Base-by-base conservation (phyloP, 2,113 vertebrate species). In the Coptodon bakossiorum region DNA sequence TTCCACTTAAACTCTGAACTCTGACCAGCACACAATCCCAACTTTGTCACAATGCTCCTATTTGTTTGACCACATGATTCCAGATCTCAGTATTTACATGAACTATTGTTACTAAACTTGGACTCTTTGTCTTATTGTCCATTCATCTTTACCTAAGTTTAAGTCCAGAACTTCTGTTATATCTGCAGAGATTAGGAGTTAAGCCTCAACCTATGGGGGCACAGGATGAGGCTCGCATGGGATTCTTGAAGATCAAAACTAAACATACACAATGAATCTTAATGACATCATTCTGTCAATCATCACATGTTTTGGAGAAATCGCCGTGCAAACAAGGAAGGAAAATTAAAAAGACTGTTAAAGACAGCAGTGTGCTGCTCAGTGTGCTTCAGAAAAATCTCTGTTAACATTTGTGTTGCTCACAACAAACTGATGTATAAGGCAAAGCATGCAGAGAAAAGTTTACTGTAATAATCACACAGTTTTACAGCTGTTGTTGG, bases 101-200 rank as follows among this genome's bases (percentile, higher is more conserved):
- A 61, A 4, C 14, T 61, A 0, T 17, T 6, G 57, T 6, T 61
- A 61, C 57, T 31, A 31, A 61, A 61, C 57, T 61, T 4, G 57
- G 27, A 59, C 57, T 59, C 1, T 31, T 59, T 31, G 27, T 31
- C 56, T 31, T 59, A 31, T 31, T 59, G 56, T 31, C 27, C 57
- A 59, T 17, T 59, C 27, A 0, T 59, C 56, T 1, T 0, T 31
- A 59, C 27, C 7, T 59, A 31, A 59, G 5, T 3, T 2, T 0
- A 2, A 17, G 56, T 9, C 56, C 56, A 16, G 13, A 5, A 29
- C 57, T 59, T 2, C 5, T 31, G 27, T 59, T 17, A 31, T 31
- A 29, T 29, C 56, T 59, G 27, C 56, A 59, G 3, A 29, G 27
- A 59, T 59, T 31, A 59, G 27, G 27, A 0, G 14, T 2, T 59